Evolutionary conservation across 2,797 vertebrate species (phyloP).

Genomic region (Miichthys miiuy): DNA sequence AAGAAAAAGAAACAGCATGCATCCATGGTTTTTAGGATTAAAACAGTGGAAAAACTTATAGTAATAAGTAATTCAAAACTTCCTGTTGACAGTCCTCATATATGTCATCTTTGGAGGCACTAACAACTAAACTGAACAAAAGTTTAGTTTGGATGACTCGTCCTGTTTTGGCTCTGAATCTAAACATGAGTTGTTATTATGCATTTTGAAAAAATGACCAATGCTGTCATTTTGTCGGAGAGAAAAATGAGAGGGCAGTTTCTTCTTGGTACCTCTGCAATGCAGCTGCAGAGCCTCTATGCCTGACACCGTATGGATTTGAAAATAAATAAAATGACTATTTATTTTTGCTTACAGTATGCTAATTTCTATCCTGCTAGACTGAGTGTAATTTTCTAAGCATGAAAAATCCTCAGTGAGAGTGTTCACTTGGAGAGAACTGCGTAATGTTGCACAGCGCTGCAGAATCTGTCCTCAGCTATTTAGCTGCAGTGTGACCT

Average conservation of each 20-base stretch:
- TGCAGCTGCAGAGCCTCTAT: slow-evolving; percentile 13
- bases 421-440: slow-evolving; percentile 20
- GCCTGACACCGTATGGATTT: not conserved
- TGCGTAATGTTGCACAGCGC: slow-evolving; percentile 19
- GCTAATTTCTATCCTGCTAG: not conserved
- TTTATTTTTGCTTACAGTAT: slow-evolving; percentile 1
- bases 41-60: not conserved
- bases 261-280: slow-evolving; percentile 7
- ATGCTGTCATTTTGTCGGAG: not conserved
- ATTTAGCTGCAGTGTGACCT: slow-evolving; percentile 50
- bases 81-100: not conserved
- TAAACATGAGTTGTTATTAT: not conserved
- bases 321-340: not conserved
- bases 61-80: too few species aligned
- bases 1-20: not conserved
- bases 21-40: slow-evolving; percentile 1
- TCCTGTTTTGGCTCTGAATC: not conserved
- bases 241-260: too few species aligned
- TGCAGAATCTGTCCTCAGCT: slow-evolving; percentile 30
- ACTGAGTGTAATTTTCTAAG: slow-evolving; percentile 5
- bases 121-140: not conserved
- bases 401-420: slow-evolving; percentile 4
- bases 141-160: not conserved
- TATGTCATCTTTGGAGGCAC: not conserved
- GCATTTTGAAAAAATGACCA: not conserved